A percentile compares a stretch with the other conserved stretches of the same genome.
These are phyloP conservation scores for Anableps anableps DNA, from an alignment of 2,797 vertebrate species.

Conservation along the genomic window DNA sequence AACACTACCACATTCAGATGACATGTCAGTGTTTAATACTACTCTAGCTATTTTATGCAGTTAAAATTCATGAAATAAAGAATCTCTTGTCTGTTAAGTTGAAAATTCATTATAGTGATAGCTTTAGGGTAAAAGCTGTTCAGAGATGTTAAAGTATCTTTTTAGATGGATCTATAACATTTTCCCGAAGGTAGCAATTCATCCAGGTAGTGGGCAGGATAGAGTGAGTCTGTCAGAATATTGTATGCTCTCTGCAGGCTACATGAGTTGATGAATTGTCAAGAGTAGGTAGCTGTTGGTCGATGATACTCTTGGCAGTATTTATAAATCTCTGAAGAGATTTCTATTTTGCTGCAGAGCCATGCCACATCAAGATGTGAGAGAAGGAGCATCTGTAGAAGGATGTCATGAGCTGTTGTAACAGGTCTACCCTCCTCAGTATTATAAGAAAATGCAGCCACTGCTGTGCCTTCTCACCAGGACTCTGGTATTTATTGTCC, in stretches of 20 bases:
- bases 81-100: neutral
- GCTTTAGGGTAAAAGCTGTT: neutral
- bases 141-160: neutral
- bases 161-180: conserved; percentile 1
- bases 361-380: neutral
- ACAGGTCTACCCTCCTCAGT: neutral
- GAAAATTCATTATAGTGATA: neutral
- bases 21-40: neutral
- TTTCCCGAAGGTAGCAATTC: neutral
- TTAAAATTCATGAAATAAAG: neutral
- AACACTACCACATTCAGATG: neutral
- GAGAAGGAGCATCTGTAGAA: neutral
- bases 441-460: neutral
- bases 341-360: neutral
- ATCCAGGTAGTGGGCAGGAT: conserved; percentile 1
- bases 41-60: neutral
- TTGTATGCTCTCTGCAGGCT: conserved; percentile 1
- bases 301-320: neutral
- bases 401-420: neutral
- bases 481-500: neutral
- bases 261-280: conserved; percentile 6
- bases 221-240: conserved; percentile 1
- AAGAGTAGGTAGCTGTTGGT: neutral
- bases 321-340: neutral
- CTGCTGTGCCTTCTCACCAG: neutral